Conservation (phyloP, 2,888 invertebrate species). For the Trissonchulus sp. region DNA sequence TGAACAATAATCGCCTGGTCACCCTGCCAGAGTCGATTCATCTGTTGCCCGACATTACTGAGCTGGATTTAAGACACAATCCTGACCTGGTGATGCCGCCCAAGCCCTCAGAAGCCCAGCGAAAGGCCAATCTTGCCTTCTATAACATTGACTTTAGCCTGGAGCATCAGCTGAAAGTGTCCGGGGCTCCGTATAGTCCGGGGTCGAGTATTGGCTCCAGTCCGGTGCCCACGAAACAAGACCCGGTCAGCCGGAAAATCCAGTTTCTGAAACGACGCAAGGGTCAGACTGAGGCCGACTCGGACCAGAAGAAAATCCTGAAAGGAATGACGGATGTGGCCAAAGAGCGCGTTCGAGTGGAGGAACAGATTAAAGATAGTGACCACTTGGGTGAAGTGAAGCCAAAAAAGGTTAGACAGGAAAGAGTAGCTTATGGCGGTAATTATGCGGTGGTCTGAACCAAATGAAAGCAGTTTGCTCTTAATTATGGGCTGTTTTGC, state of each 20-base stretch:
- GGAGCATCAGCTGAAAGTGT: slow-evolving; percentile 82
- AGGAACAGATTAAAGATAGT: slow-evolving; percentile 54
- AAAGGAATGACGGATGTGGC: slow-evolving; percentile 79
- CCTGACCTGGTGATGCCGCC: slow-evolving; percentile 92
- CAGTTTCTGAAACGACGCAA: slow-evolving; percentile 67
- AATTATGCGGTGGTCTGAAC: too few species aligned
- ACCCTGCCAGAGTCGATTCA: slow-evolving; percentile 96
- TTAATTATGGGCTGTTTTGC: too few species aligned
- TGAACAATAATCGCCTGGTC: slow-evolving; percentile 85
- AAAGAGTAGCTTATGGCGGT: too few species aligned
- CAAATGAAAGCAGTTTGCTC: too few species aligned
- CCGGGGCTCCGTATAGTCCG: slow-evolving; percentile 58
- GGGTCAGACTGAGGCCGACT: slow-evolving; percentile 63
- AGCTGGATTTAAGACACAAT: slow-evolving; percentile 81
- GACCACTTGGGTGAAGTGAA: slow-evolving; percentile 38
- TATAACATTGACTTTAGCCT: slow-evolving; percentile 94
- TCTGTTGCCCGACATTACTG: slow-evolving; percentile 75
- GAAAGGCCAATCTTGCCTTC: slow-evolving; percentile 63
- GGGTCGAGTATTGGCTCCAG: slow-evolving; percentile 26
- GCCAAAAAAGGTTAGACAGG: slow-evolving; percentile 16
- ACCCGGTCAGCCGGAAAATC: slow-evolving; percentile 89
- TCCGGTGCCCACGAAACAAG: slow-evolving; percentile 53
- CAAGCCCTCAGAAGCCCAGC: slow-evolving; percentile 72
- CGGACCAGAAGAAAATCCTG: slow-evolving; percentile 77
- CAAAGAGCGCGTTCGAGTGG: slow-evolving; percentile 62